Evolutionary conservation across 2,888 invertebrate genomes (phyloP).

Genomic region (Acronicta alni): DNA sequence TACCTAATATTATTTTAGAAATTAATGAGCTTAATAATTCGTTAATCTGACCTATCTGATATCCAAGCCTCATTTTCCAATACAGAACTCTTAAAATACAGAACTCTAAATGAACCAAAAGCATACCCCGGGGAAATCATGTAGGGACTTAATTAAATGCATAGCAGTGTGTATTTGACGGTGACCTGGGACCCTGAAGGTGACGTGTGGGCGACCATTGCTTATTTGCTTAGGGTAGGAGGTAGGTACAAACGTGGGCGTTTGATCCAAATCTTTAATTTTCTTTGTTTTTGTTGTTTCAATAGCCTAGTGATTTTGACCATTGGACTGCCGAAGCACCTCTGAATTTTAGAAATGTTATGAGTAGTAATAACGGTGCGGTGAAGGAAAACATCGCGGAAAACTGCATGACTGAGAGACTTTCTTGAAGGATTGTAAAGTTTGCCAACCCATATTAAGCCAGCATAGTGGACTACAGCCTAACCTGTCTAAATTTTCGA

Average conservation of each 20-base stretch:
- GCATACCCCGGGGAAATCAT: constrained; percentile 3
- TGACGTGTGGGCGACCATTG: constrained; percentile 10
- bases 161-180: constrained; percentile 24
- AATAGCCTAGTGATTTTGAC: too few species aligned
- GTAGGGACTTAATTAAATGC: constrained; percentile 30
- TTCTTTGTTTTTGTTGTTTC: too few species aligned
- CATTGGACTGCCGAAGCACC: too few species aligned
- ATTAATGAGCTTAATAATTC: not conserved
- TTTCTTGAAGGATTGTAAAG: too few species aligned
- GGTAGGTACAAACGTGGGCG: not conserved
- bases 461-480: too few species aligned
- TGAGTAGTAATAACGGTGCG: too few species aligned
- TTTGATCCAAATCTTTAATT: not conserved
- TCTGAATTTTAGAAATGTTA: too few species aligned
- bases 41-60: not conserved
- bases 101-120: constrained; percentile 4
- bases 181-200: constrained; percentile 17
- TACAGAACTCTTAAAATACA: constrained; percentile 4
- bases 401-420: too few species aligned
- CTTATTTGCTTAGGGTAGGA: constrained; percentile 19
- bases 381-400: too few species aligned
- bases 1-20: too few species aligned
- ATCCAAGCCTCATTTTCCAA: constrained; percentile 2
- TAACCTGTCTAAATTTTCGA: too few species aligned
- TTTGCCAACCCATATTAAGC: too few species aligned